These are phyloP conservation scores for Heliconius hermathena DNA, from an alignment of 1,140 invertebrate species.

Conservation along the genomic window DNA sequence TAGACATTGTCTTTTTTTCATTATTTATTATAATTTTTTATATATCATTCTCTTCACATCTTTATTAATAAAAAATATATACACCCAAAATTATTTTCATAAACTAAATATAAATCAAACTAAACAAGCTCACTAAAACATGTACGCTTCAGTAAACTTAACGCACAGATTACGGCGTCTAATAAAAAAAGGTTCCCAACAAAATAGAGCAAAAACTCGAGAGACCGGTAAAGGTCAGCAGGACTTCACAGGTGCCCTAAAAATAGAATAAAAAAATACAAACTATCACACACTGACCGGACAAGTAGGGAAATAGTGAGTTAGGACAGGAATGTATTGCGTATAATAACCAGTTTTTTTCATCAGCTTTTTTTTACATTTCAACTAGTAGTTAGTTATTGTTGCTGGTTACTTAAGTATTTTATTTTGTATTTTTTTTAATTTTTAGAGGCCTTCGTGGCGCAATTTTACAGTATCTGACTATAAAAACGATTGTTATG, in stretches of 20 bases:
- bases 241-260: conserved; percentile 57
- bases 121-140: not conserved
- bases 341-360: not conserved
- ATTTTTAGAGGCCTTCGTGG: too few relatives aligned
- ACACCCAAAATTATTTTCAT: not conserved
- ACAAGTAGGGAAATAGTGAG: conserved; percentile 38
- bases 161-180: conserved; percentile 42
- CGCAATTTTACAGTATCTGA: too few relatives aligned
- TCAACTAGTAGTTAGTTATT: not conserved
- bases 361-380: not conserved
- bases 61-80: too few relatives aligned
- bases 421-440: too few relatives aligned
- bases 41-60: too few relatives aligned
- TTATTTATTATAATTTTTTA: too few relatives aligned
- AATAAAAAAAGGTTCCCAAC: conserved; percentile 50
- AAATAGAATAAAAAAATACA: conserved; percentile 57
- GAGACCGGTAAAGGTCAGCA: conserved; percentile 52
- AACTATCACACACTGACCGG: conserved; percentile 54
- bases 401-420: too few relatives aligned
- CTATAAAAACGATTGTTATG: too few relatives aligned
- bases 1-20: too few relatives aligned
- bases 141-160: conserved; percentile 25
- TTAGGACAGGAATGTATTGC: conserved; percentile 27
- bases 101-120: not conserved
- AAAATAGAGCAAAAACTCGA: conserved; percentile 51